Conservation (phyloP, 2,888 invertebrate species). For the Deroplatys truncata region DNA sequence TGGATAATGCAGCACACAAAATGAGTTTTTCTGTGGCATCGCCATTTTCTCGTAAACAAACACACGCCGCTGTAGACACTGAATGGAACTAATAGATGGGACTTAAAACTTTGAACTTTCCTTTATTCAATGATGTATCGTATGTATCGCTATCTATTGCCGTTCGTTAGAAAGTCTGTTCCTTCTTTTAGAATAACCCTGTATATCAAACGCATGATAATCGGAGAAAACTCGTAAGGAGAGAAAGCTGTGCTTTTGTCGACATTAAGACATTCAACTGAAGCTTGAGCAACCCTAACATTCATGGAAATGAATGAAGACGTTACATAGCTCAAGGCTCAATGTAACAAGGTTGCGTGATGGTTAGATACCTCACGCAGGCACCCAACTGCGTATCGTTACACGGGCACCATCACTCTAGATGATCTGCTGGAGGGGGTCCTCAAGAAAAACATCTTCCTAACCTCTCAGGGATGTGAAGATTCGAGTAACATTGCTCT, state of each 20-base stretch:
- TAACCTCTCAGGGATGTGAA: background rate
- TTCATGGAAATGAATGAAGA: background rate
- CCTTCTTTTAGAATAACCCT: too few relatives aligned
- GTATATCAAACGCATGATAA: too few relatives aligned
- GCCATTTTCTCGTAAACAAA: too few relatives aligned
- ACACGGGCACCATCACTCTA: background rate
- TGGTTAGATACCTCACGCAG: background rate
- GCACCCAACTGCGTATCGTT: background rate
- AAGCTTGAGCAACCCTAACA: background rate
- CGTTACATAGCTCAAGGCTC: background rate
- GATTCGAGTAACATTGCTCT: background rate
- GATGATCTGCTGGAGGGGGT: background rate
- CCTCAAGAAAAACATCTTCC: background rate
- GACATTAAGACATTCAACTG: background rate
- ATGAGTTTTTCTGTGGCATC: too few relatives aligned
- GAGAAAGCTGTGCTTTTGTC: background rate
- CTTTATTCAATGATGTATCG: too few relatives aligned
- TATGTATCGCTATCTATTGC: too few relatives aligned
- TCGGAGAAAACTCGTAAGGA: too few relatives aligned
- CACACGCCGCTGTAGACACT: too few relatives aligned
- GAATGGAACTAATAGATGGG: too few relatives aligned
- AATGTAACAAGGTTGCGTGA: background rate
- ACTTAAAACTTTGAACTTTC: too few relatives aligned
- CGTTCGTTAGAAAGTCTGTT: too few relatives aligned
- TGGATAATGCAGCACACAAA: too few relatives aligned